Conservation (phyloP, 1,140 invertebrate species). For the Pachyrhynchus sulphureomaculatus region DNA sequence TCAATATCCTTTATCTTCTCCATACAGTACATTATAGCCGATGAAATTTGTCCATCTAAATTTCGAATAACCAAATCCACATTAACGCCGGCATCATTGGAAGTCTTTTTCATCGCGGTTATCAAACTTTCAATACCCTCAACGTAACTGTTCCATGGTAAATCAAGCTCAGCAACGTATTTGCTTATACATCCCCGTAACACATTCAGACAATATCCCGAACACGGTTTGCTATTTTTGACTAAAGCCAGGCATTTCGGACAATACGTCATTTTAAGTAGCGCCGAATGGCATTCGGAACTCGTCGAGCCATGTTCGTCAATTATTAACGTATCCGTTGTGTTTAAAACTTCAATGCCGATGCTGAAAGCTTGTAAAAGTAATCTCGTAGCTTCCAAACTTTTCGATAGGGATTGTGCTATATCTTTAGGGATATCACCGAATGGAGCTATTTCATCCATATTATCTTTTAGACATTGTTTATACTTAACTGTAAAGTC, state of each 20-base stretch:
- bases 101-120: slow-evolving; percentile 61
- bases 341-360: slow-evolving; percentile 65
- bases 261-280: slow-evolving; percentile 78
- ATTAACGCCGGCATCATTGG: slow-evolving; percentile 62
- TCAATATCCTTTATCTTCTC: slow-evolving; percentile 75
- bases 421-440: slow-evolving; percentile 76
- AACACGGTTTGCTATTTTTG: slow-evolving; percentile 69
- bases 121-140: slow-evolving; percentile 75
- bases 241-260: slow-evolving; percentile 71
- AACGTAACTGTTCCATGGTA: slow-evolving; percentile 80
- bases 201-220: slow-evolving; percentile 84
- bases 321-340: slow-evolving; percentile 65
- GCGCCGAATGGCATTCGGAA: slow-evolving; percentile 69
- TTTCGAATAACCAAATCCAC: slow-evolving; percentile 74
- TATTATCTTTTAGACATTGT: slow-evolving; percentile 71
- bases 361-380: slow-evolving; percentile 69
- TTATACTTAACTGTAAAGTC: slow-evolving; percentile 75
- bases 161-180: slow-evolving; percentile 74
- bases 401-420: slow-evolving; percentile 64
- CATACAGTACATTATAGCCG: slow-evolving; percentile 88
- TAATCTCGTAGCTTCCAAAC: slow-evolving; percentile 72
- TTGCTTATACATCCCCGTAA: slow-evolving; percentile 69
- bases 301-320: slow-evolving; percentile 54
- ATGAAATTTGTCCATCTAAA: slow-evolving; percentile 79
- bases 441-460: slow-evolving; percentile 76